phyloP scores from a whole-genome alignment of 2,888 invertebrate species.

The Folsomia candida region DNA sequence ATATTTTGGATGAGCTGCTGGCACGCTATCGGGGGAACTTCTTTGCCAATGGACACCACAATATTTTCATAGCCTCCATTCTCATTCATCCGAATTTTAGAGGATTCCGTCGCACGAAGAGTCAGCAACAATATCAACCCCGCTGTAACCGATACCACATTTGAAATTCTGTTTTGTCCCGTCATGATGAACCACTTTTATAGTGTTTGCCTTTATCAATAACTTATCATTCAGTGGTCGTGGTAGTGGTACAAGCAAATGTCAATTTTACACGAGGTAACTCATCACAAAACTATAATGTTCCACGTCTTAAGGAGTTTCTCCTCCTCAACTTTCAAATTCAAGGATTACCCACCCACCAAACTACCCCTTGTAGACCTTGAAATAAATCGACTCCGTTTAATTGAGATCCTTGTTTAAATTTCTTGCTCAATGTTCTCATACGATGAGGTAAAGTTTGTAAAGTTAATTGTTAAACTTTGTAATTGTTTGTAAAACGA shows the following conservation, averaged over 20 bases:
- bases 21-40: slow-evolving; percentile 51
- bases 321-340: too few species aligned
- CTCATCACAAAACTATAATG: too few species aligned
- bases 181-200: too few species aligned
- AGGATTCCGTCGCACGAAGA: neutral
- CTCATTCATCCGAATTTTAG: slow-evolving; percentile 46
- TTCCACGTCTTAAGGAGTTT: too few species aligned
- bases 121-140: neutral
- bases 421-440: neutral
- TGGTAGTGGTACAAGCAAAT: neutral
- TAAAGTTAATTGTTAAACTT: slow-evolving; percentile 19
- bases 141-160: neutral
- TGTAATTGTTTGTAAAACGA: slow-evolving; percentile 16
- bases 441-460: neutral
- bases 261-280: too few species aligned
- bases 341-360: too few species aligned
- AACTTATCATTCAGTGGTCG: too few species aligned
- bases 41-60: slow-evolving; percentile 50
- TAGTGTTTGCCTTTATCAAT: too few species aligned
- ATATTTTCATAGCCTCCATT: slow-evolving; percentile 50
- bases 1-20: slow-evolving; percentile 51
- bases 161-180: neutral
- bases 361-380: too few species aligned
- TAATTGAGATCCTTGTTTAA: neutral
- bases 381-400: too few species aligned